phyloP scores from a whole-genome alignment of 2,797 vertebrate genomes.

The Yasuhikotakia modesta region DNA sequence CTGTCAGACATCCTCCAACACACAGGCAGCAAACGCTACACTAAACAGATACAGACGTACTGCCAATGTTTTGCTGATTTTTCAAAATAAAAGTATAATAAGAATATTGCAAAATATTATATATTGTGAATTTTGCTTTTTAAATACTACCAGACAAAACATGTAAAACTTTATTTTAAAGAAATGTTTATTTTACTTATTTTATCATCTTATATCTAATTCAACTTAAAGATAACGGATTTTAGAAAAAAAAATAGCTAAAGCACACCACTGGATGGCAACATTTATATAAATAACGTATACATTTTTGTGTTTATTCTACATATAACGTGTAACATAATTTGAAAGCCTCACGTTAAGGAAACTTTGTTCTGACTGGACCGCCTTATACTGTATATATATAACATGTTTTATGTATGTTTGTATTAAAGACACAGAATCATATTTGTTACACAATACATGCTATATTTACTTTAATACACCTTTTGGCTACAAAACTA shows the following conservation, averaged over 20 bases:
- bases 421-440: neutral
- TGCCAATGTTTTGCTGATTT: neutral
- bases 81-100: conserved; percentile 51
- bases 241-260: neutral
- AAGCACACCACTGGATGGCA: conserved; percentile 20
- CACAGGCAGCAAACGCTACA: neutral
- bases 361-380: too few relatives aligned
- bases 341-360: too few relatives aligned
- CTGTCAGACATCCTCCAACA: conserved; percentile 76
- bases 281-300: conserved; percentile 4
- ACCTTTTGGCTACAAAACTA: neutral
- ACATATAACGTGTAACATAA: too few relatives aligned
- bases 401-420: neutral
- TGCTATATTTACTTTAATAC: too few relatives aligned
- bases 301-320: neutral
- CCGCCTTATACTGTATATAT: too few relatives aligned
- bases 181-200: neutral
- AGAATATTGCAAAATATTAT: neutral
- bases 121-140: too few relatives aligned
- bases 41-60: neutral
- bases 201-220: neutral
- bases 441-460: too few relatives aligned
- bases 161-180: neutral
- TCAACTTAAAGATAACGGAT: neutral
- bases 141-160: neutral